phyloP scores from a whole-genome alignment of 1,140 invertebrate genomes.

The Propsilocerus akamusi region DNA sequence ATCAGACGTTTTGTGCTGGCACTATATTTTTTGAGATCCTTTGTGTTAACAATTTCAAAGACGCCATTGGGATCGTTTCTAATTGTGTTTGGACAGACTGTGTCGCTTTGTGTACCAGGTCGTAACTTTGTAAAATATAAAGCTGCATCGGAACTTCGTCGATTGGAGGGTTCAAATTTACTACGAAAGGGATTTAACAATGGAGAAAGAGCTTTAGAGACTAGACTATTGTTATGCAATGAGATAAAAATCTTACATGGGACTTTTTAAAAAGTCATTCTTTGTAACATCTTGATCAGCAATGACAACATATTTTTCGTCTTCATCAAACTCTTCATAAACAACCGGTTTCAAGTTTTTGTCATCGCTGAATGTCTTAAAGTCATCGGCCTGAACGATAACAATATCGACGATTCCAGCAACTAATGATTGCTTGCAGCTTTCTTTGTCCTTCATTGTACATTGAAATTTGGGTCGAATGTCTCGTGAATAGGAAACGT shows the following conservation, averaged over 20 bases:
- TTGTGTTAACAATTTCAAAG: constrained; percentile 13
- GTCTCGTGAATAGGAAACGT: constrained; percentile 48
- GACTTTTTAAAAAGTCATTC: constrained; percentile 12
- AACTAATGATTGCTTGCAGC: constrained; percentile 45
- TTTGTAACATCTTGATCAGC: constrained; percentile 11
- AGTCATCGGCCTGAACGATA: constrained; percentile 8
- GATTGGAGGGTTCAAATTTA: constrained; percentile 13
- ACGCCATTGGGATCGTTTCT: neutral
- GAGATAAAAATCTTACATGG: constrained; percentile 14
- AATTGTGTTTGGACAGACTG: constrained; percentile 4
- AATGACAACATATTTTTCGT: constrained; percentile 17
- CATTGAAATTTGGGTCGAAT: constrained; percentile 52
- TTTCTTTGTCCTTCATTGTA: constrained; percentile 29
- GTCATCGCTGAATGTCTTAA: constrained; percentile 12
- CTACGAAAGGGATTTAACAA: constrained; percentile 7
- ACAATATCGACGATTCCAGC: constrained; percentile 14
- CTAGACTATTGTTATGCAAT: no score
- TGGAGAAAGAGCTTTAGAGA: neutral
- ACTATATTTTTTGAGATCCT: constrained; percentile 15
- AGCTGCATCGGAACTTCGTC: constrained; percentile 12
- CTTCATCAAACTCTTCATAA: constrained; percentile 13
- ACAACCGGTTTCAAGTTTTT: constrained; percentile 14
- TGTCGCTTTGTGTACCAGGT: constrained; percentile 8
- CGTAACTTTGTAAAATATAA: constrained; percentile 10
- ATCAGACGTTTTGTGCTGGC: constrained; percentile 16